Evolutionary conservation across 2,888 invertebrate genomes (phyloP).

Genomic region (Platycheirus rosarum): DNA sequence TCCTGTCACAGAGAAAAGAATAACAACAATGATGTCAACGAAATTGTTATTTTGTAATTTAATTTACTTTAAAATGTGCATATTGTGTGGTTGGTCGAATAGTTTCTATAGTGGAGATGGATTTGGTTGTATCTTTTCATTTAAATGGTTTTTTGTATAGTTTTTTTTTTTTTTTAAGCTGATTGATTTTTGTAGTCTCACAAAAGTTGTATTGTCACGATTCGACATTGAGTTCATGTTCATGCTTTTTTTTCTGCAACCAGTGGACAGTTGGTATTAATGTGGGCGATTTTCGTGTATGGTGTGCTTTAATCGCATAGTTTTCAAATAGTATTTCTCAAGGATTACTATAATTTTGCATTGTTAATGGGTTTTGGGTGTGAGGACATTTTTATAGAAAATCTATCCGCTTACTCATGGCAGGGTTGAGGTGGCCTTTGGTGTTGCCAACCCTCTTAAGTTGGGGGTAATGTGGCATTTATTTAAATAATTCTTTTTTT

Average conservation of each 20-base stretch:
- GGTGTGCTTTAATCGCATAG: no score
- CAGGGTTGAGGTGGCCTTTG: constrained; percentile 53
- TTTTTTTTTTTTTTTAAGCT: constrained; percentile 27
- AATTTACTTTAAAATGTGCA: constrained; percentile 49
- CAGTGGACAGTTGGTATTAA: constrained; percentile 59
- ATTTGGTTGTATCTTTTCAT: constrained; percentile 35
- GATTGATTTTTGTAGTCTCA: constrained; percentile 70
- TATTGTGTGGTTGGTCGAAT: constrained; percentile 29
- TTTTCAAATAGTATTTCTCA: constrained; percentile 33
- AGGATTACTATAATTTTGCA: constrained; percentile 51
- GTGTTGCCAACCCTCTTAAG: constrained; percentile 24
- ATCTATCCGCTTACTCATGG: constrained; percentile 20
- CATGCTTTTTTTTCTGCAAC: constrained; percentile 45
- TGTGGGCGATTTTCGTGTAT: constrained; percentile 26
- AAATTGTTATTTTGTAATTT: constrained; percentile 54
- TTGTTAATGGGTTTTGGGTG: constrained; percentile 35
- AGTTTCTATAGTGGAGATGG: constrained; percentile 18
- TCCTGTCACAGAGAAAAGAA: constrained; percentile 19
- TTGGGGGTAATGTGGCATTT: constrained; percentile 12
- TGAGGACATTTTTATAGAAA: constrained; percentile 33
- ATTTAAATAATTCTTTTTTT: constrained; percentile 16
- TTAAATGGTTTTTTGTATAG: neutral
- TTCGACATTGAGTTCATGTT: constrained; percentile 72
- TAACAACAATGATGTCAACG: constrained; percentile 70
- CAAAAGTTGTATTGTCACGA: constrained; percentile 73